phyloP scores from a whole-genome alignment of 2,888 invertebrate species.

The Machimus rusticus region DNA sequence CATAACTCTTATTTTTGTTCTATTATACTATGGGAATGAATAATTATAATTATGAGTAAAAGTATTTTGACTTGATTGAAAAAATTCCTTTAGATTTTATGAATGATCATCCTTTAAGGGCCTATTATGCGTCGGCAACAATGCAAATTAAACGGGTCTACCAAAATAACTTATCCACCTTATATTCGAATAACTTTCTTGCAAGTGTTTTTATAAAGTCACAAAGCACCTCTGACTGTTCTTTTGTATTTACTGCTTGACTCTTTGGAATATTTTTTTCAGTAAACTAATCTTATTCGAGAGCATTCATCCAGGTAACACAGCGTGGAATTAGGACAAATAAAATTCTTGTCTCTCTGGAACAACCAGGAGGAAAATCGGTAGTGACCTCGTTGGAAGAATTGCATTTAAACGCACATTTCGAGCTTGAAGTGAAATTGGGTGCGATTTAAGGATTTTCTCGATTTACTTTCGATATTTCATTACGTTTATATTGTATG shows the following conservation, averaged over 20 bases:
- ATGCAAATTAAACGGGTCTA: too few relatives aligned
- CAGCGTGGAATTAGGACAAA: not conserved
- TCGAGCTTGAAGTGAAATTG: not conserved
- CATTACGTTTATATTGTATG: not conserved
- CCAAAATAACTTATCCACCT: not conserved
- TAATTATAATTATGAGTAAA: too few relatives aligned
- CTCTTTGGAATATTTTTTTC: not conserved
- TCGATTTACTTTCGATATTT: not conserved
- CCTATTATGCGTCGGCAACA: too few relatives aligned
- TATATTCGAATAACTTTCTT: not conserved
- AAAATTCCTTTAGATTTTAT: too few relatives aligned
- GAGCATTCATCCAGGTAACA: not conserved
- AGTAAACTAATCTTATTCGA: not conserved
- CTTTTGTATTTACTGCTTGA: not conserved
- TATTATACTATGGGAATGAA: too few relatives aligned
- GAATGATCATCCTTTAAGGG: too few relatives aligned
- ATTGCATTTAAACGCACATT: not conserved
- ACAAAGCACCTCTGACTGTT: not conserved
- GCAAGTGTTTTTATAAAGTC: not conserved
- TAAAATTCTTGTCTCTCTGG: not conserved
- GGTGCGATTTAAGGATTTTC: not conserved
- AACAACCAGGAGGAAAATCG: not conserved
- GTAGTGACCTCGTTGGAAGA: not conserved
- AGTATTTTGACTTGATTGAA: too few relatives aligned
- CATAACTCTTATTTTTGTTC: too few relatives aligned